Evolutionary conservation across 1,140 invertebrate genomes (phyloP), one percentile per base, ranked within the genome.

Genomic region (Aporrectodea caliginosa): DNA sequence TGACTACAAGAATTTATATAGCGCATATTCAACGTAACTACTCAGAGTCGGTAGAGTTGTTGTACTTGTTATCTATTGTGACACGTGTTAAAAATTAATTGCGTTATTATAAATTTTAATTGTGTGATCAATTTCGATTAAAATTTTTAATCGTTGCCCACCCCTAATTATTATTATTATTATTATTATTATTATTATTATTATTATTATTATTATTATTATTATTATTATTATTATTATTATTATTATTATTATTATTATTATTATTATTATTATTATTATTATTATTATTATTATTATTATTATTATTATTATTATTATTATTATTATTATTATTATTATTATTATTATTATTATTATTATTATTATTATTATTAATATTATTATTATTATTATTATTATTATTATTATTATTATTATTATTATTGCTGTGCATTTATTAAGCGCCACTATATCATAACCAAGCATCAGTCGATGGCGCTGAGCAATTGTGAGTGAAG

Each of bases 331-430:
- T 68, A 16, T 68, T 16, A 68, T 68, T 68, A 16, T 14, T 16
- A 16, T 68, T 68, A 68, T 68, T 16, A 16, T 68, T 68, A 68
- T 68, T 68, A 68, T 68, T 68, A 29, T 72, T 72, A 27, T 72
- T 72, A 72, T 72, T 72, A 72, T 72, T 72, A 29, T 72, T 29
- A 72, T 72, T 72, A 27, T 72, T 72, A 27, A 14, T 72, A 72
- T 72, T 72, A 72, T 72, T 72, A 72, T 32, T 72, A 29, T 72
- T 72, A 29, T 72, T 29, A 29, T 72, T 72, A 29, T 72, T 27
- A 32, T 72, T 72, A 27, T 72, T 72, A 29, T 72, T 72, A 72
- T 72, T 72, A 72, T 72, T 72, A 72, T 72, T 29, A 32, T 72
- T 58, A 58, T 58, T 58, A 58, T 58, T 58, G 22, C 43, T 12